Percentiles rank a stretch among this genome's conserved stretches.
These are phyloP conservation scores for Caranx ignobilis DNA, from an alignment of 2,113 vertebrate genomes.

Conservation along the genomic window DNA sequence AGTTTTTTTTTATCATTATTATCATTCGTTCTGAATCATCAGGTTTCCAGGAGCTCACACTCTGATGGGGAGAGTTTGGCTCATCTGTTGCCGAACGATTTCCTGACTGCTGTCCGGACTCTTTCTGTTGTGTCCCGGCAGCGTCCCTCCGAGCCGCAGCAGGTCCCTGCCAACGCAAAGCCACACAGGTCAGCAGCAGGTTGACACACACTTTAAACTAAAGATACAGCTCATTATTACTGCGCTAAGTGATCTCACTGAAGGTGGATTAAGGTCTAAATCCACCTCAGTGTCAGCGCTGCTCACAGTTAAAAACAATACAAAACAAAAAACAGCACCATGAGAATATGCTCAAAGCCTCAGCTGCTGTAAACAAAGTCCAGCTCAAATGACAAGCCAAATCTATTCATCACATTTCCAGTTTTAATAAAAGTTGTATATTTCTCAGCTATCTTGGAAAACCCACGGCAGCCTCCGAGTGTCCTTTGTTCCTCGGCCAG, in stretches of 20 bases:
- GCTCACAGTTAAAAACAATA: conserved; percentile 32
- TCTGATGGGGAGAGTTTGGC: conserved; percentile 85
- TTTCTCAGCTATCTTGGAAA: conserved; percentile 60
- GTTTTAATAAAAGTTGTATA: conserved; percentile 73
- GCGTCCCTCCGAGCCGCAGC: conserved; percentile 83
- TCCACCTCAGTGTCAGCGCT: conserved; percentile 34
- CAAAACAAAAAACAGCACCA: conserved; percentile 14
- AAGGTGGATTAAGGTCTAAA: conserved; percentile 44
- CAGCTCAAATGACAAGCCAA: conserved; percentile 40
- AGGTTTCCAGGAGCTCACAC: conserved; percentile 64
- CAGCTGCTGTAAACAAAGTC: conserved; percentile 41
- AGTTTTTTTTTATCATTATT: conserved; percentile 31
- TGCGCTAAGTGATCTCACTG: conserved; percentile 40
- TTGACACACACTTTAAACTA: conserved; percentile 55
- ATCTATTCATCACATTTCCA: conserved; percentile 62
- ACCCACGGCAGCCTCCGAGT: conserved; percentile 10
- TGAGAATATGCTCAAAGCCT: conserved; percentile 38
- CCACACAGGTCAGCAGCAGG: conserved; percentile 55
- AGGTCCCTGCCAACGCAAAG: conserved; percentile 80
- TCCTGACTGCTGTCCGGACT: conserved; percentile 82
- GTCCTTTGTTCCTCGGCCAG: conserved; percentile 68
- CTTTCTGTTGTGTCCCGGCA: conserved; percentile 87
- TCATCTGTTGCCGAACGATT: conserved; percentile 84
- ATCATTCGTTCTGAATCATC: conserved; percentile 8
- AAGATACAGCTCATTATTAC: conserved; percentile 40